phyloP scores from a whole-genome alignment of 2,888 invertebrate genomes.

The Eupsilia transversa region DNA sequence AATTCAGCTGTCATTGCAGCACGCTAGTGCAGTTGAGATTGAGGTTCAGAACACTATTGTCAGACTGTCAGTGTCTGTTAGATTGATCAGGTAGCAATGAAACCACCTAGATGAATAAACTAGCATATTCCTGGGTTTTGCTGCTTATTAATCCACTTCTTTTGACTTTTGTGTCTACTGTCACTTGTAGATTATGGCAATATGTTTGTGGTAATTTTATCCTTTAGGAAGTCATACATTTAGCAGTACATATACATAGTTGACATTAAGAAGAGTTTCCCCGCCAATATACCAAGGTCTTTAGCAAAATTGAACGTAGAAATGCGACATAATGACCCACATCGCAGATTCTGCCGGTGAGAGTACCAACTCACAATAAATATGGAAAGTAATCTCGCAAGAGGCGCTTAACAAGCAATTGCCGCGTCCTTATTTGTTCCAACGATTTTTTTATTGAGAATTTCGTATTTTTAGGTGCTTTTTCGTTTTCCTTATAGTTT shows the following conservation, averaged over 20 bases:
- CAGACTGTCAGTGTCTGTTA: not conserved
- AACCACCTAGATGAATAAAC: not conserved
- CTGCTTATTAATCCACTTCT: too few relatives aligned
- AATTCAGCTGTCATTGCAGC: not conserved
- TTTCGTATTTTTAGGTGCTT: constrained; percentile 24
- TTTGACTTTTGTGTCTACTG: too few relatives aligned
- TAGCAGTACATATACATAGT: not conserved
- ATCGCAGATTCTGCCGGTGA: constrained; percentile 78
- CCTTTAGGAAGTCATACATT: not conserved
- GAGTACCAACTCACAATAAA: constrained; percentile 83
- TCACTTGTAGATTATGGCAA: too few relatives aligned
- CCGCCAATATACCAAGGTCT: constrained; percentile 18
- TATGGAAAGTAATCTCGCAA: constrained; percentile 82
- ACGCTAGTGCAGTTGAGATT: not conserved
- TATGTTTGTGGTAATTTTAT: too few relatives aligned
- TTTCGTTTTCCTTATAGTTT: constrained; percentile 52
- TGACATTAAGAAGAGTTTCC: not conserved
- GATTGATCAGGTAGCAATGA: not conserved
- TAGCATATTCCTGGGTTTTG: too few relatives aligned
- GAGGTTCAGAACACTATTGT: not conserved
- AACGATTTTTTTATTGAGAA: constrained; percentile 64
- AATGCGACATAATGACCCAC: constrained; percentile 81
- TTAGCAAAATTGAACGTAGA: constrained; percentile 73
- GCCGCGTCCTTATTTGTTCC: constrained; percentile 69
- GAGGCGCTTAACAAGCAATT: constrained; percentile 76